phyloP scores from a whole-genome alignment of 2,797 vertebrate species.

The Acanthurus tractus region DNA sequence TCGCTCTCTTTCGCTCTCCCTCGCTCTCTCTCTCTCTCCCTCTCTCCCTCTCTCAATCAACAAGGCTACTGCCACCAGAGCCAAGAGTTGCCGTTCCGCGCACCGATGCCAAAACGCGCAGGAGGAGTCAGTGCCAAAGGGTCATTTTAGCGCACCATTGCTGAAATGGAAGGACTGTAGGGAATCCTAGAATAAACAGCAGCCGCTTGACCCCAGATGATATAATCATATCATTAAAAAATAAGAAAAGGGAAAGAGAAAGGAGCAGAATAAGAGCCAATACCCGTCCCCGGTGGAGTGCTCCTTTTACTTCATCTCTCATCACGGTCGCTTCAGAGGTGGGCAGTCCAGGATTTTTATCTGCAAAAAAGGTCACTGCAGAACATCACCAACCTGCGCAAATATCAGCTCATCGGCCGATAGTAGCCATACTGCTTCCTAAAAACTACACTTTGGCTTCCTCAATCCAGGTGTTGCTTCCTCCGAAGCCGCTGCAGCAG shows the following conservation, averaged over 20 bases:
- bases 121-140: constrained; percentile 85
- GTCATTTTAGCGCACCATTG: constrained; percentile 81
- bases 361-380: constrained; percentile 52
- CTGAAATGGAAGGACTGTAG: constrained; percentile 86
- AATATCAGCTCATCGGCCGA: constrained; percentile 30
- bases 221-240: constrained; percentile 58
- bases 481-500: constrained; percentile 56
- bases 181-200: constrained; percentile 71
- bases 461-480: constrained; percentile 75
- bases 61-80: constrained; percentile 81
- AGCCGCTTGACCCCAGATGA: constrained; percentile 65
- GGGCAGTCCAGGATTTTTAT: constrained; percentile 74
- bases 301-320: constrained; percentile 64
- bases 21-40: constrained; percentile 31
- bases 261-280: constrained; percentile 50
- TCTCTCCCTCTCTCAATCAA: constrained; percentile 75
- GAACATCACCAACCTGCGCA: constrained; percentile 45
- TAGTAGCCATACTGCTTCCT: constrained; percentile 30
- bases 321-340: constrained; percentile 71
- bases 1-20: constrained; percentile 62
- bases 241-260: constrained; percentile 31
- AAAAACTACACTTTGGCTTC: constrained; percentile 69
- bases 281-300: constrained; percentile 47
- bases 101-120: constrained; percentile 88
- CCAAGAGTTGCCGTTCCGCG: constrained; percentile 92